Percentiles rank a stretch among this genome's conserved stretches.
These are phyloP conservation scores for Laupala kohalensis DNA, from an alignment of 1,140 invertebrate genomes.

Conservation along the genomic window DNA sequence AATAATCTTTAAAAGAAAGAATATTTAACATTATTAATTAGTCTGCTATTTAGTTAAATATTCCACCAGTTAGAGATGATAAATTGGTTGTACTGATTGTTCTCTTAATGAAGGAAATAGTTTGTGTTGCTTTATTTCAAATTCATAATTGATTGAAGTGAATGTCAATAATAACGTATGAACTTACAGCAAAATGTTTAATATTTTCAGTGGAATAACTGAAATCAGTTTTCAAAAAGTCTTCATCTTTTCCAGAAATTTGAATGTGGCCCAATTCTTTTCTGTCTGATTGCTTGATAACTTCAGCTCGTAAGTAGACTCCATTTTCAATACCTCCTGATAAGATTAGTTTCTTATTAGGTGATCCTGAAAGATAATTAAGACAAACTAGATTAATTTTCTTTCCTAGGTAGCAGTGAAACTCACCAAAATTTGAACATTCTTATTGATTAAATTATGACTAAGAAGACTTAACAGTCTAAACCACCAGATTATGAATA, in stretches of 20 bases:
- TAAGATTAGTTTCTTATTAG: not conserved
- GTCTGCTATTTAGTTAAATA: not conserved
- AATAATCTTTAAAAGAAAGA: too few species aligned
- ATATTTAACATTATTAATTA: not conserved
- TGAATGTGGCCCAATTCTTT: slow-evolving; percentile 41
- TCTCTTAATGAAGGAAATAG: too few species aligned
- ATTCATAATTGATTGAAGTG: not conserved
- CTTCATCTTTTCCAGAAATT: slow-evolving; percentile 45
- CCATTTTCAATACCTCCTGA: not conserved
- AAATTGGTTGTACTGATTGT: too few species aligned
- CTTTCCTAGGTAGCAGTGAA: too few species aligned
- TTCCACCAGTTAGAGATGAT: not conserved
- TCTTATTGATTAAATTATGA: too few species aligned
- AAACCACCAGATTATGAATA: too few species aligned
- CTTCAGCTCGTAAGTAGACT: not conserved
- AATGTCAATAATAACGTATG: not conserved
- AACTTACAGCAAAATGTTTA: slow-evolving; percentile 37
- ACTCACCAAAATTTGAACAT: too few species aligned
- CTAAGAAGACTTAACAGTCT: too few species aligned
- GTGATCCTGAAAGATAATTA: not conserved
- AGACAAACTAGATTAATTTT: too few species aligned
- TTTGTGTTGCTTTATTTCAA: too few species aligned
- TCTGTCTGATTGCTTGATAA: slow-evolving; percentile 36
- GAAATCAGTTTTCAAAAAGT: slow-evolving; percentile 53
- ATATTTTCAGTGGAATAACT: slow-evolving; percentile 47